Conservation (phyloP, 2,888 invertebrate genomes). For the Rhyacophila evoluta region DNA sequence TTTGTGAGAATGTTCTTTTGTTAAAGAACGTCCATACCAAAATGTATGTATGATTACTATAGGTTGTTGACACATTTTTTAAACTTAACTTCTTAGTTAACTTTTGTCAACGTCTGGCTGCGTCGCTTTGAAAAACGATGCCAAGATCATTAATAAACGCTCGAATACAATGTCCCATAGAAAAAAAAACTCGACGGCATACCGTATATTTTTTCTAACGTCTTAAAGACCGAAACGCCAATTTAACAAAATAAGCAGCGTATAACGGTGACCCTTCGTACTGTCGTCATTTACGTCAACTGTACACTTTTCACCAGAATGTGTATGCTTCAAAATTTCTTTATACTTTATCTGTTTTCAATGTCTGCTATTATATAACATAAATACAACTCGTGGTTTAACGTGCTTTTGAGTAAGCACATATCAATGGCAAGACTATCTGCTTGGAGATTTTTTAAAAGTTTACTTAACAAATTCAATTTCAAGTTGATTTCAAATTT, state of each 20-base stretch:
- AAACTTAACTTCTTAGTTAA: neutral
- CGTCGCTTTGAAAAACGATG: neutral
- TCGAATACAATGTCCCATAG: neutral
- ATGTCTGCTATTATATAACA: no score
- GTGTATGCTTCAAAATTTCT: no score
- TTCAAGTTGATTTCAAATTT: no score
- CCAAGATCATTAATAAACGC: conserved; percentile 7
- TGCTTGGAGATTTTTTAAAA: no score
- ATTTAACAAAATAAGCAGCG: conserved; percentile 19
- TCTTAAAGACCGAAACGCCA: conserved; percentile 6
- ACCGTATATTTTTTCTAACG: neutral
- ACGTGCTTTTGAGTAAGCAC: no score
- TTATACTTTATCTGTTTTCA: no score
- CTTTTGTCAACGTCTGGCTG: neutral
- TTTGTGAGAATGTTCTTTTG: no score
- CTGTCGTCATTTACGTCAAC: neutral
- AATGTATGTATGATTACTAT: no score
- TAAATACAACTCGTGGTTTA: no score
- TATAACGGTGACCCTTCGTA: neutral
- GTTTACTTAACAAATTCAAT: no score
- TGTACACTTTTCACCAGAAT: neutral
- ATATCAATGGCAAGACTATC: no score
- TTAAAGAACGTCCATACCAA: no score
- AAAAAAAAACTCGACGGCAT: neutral
- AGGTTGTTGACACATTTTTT: neutral